Base-by-base conservation (phyloP, 2,888 invertebrate species). In the Masnerella sp. region DNA sequence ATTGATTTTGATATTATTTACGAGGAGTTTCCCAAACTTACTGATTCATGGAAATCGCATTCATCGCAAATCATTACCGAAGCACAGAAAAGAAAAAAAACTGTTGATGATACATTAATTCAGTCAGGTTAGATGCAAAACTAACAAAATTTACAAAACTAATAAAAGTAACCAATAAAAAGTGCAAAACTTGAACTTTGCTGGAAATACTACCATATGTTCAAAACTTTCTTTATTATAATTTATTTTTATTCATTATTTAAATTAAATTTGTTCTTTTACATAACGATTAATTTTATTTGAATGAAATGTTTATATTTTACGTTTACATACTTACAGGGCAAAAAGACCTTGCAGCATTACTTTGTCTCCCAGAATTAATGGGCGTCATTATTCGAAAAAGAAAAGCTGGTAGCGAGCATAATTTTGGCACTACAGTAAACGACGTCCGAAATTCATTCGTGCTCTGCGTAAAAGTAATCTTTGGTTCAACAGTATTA, bases 321-420 rank as follows among this genome's bases (percentile, higher is more conserved):
- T 32, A 25, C 25, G 4, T 5, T 32, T 32, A 5, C n/a, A 7
- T 32, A 5, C 5, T 3, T n/a, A 8, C n/a, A 32, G 32, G 32
- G n/a, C 5, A 32, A 8, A n/a, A 45, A 45, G 12, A 45, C 25
- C 3, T 45, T 2, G 45, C 45, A 22, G 45, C 45, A 7, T 25
- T 25, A 2, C 25, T 45, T 11, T 45, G 25, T 45, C 5, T 25
- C 25, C 45, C 45, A 25, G 11, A 22, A 12, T 7, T 45, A 5
- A 25, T 45, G 45, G 47, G 49, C 7, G 18, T 49, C 5, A 49
- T 54, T n/a, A 25, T 54, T 17, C 38, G 40, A 9, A 54, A 54
- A 40, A 14, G 54, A 22, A 54, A 54, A 40, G n/a, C 5, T 8
- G 14, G 7, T 15, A 11, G 5, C 25, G 40, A 28, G 2, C 40